Evolutionary conservation across 2,888 invertebrate genomes (phyloP).

Genomic region (Ischnus inquisitorius): DNA sequence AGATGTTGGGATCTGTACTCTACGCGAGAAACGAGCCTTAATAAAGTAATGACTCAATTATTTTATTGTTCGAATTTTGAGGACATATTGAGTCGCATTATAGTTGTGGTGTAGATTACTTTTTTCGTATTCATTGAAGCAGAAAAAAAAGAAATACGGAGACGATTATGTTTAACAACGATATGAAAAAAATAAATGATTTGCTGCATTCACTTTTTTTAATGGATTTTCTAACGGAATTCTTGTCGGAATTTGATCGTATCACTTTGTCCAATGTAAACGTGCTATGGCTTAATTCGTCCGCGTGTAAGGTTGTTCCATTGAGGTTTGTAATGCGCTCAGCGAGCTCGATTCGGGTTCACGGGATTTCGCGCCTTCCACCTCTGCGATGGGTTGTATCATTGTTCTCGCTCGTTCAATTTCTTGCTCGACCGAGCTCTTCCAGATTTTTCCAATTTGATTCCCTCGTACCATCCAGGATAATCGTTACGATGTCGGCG

Average conservation of each 20-base stretch:
- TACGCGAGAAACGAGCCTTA: no score
- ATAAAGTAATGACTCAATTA: no score
- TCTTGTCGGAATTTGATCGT: background rate
- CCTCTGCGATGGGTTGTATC: background rate
- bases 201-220: no score
- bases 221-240: background rate
- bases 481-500: conserved; percentile 15
- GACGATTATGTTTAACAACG: no score
- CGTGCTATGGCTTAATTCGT: background rate
- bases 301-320: conserved; percentile 1
- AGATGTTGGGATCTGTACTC: no score
- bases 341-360: background rate
- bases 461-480: conserved; percentile 6
- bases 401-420: conserved; percentile 8
- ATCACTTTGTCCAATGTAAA: background rate
- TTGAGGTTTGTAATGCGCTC: conserved; percentile 2
- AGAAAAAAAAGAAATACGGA: no score
- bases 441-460: conserved; percentile 22
- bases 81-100: no score
- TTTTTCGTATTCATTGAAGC: no score
- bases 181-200: no score
- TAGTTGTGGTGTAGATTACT: no score
- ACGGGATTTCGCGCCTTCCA: background rate
- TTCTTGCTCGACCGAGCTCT: conserved; percentile 25
- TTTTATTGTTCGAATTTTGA: no score